Base-by-base conservation (phyloP, 1,140 invertebrate genomes). In the Goniozus legneri region DNA sequence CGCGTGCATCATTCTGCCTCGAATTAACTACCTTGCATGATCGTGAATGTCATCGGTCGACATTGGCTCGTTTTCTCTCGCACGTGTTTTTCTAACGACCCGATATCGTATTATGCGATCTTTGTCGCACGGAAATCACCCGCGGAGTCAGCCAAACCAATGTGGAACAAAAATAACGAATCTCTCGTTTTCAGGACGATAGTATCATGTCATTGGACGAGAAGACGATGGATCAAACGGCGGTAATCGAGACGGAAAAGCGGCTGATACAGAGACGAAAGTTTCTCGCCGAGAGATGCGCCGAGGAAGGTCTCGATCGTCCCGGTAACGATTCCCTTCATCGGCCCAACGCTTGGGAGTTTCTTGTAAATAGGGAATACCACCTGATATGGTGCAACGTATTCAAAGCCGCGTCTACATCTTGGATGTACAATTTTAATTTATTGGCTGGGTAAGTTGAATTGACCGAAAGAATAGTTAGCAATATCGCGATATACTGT, bases 371-470 rank as follows among this genome's bases (percentile, higher is more conserved):
- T 68, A 79, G 80, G 56, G 83, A 88, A 60, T 83, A 89, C 66
- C 87, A 86, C 60, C 76, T 91, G 36, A 85, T 90, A 60, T 91
- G 89, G 82, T 91, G 89, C 65, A 91, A 90, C 66, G 82, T 91
- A 42, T 91, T 90, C 69, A 91, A 91, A 78, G 88, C 89, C 8
- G 90, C 88, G 1, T 90, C 87, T 20, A 88, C 89, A 2, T 90
- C 89, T 0, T 92, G 89, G 89, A 89, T 92, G 86, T 91, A 89
- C 71, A 91, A 91, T 72, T 91, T 91, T 60, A 91, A 91, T 72
- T 71, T 89, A 42, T 80, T 91, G 60, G 88, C 88, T 12, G 88
- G 88, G 73, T 89, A 63, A 59, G 20, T 46, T 2, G 8, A n/a
- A n/a, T n/a, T n/a, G n/a, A n/a, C n/a, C n/a, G n/a, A 27, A 6